phyloP scores from a whole-genome alignment of 2,888 invertebrate genomes.

The Hypena proboscidalis region DNA sequence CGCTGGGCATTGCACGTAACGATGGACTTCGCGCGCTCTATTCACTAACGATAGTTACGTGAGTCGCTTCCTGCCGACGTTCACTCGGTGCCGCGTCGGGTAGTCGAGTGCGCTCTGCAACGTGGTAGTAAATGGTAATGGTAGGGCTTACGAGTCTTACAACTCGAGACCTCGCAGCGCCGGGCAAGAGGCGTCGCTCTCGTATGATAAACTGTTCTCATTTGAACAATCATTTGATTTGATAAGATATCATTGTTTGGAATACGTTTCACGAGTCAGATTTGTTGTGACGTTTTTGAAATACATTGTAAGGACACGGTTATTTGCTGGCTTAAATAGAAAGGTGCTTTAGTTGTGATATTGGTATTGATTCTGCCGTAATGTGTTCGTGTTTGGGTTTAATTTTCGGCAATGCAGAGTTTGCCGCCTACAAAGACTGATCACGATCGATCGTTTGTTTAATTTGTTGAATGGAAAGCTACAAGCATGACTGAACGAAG shows the following conservation, averaged over 20 bases:
- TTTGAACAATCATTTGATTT: conserved; percentile 77
- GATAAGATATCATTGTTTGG: conserved; percentile 78
- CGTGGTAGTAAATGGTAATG: conserved; percentile 65
- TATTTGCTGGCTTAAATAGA: conserved; percentile 30
- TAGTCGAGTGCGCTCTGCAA: conserved; percentile 74
- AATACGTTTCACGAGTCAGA: conserved; percentile 74
- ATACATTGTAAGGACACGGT: conserved; percentile 54
- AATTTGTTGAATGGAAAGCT: conserved; percentile 45
- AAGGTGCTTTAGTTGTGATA: conserved; percentile 26
- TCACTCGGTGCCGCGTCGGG: conserved; percentile 76
- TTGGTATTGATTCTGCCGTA: conserved; percentile 43
- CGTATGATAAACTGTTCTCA: conserved; percentile 73
- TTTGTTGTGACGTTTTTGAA: conserved; percentile 71
- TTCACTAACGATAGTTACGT: conserved; percentile 80
- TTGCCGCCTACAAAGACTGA: conserved; percentile 34
- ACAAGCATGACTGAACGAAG: conserved; percentile 1
- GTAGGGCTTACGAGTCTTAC: too few relatives aligned
- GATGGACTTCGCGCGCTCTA: conserved; percentile 80
- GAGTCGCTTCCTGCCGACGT: conserved; percentile 77
- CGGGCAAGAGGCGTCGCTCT: conserved; percentile 57
- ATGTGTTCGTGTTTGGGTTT: conserved; percentile 38
- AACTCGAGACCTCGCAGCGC: conserved; percentile 62
- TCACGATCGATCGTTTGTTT: conserved; percentile 49
- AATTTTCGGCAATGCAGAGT: conserved; percentile 41
- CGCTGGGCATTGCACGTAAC: conserved; percentile 80